Evolutionary conservation across 1,140 invertebrate species (phyloP).

Genomic region (Plectrocnemia conspersa): DNA sequence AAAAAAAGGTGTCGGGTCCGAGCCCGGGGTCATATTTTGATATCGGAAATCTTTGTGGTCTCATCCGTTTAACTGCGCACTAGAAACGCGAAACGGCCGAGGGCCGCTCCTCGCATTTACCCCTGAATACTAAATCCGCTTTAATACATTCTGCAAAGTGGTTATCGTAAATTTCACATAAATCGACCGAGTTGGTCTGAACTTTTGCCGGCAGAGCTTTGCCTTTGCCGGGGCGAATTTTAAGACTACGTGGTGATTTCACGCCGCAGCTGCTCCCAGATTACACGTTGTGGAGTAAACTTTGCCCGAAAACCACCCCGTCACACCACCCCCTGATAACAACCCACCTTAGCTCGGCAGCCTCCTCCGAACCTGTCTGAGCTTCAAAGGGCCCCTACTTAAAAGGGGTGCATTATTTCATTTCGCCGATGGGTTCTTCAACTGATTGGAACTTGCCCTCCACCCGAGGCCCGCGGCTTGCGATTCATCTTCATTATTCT

Average conservation of each 20-base stretch:
- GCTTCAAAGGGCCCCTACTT: slow-evolving; percentile 28
- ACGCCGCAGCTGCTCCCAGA: slow-evolving; percentile 35
- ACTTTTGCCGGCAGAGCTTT: slow-evolving; percentile 18
- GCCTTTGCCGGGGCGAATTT: slow-evolving; percentile 23
- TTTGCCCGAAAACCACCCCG: slow-evolving; percentile 8
- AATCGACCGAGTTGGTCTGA: slow-evolving; percentile 32
- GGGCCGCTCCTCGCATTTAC: neutral
- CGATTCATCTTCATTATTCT: slow-evolving; percentile 33
- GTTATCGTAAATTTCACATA: slow-evolving; percentile 36
- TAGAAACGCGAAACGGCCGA: neutral
- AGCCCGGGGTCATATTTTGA: slow-evolving; percentile 9
- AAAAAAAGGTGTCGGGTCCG: too few species aligned
- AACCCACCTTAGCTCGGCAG: too few species aligned
- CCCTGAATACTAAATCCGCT: slow-evolving; percentile 34
- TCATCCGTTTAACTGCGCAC: slow-evolving; percentile 19
- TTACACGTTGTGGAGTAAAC: slow-evolving; percentile 29
- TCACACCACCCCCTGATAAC: slow-evolving; percentile 6
- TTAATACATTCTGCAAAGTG: slow-evolving; percentile 34
- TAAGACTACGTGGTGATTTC: slow-evolving; percentile 35
- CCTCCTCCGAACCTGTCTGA: slow-evolving; percentile 18
- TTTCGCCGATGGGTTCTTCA: slow-evolving; percentile 30
- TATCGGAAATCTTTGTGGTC: slow-evolving; percentile 18
- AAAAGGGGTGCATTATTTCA: slow-evolving; percentile 32
- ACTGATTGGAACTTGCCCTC: slow-evolving; percentile 29
- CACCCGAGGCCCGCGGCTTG: neutral